A percentile compares a stretch with the other conserved stretches of the same genome.
Evolutionary conservation across 2,113 vertebrate genomes (phyloP).

Genomic region (Poeciliopsis turrubarensis): DNA sequence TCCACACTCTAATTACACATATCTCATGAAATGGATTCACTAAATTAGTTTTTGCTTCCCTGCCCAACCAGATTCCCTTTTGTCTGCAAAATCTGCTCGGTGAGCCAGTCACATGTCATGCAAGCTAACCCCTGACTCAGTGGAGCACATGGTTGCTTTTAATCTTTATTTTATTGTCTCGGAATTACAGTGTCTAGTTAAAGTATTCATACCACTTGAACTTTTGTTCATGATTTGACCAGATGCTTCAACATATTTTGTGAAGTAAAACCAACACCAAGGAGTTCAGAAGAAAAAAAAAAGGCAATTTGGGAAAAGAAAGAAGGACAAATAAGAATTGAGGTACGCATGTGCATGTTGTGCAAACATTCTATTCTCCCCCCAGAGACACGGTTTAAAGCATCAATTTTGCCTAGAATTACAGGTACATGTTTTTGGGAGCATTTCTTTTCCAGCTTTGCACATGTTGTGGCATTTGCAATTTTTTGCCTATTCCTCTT

Average conservation of each 20-base stretch:
- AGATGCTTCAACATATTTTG: neutral
- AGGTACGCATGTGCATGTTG: neutral
- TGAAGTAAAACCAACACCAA: neutral
- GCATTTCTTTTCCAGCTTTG: neutral
- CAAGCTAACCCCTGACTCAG: constrained; percentile 18
- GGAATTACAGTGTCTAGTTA: constrained; percentile 11
- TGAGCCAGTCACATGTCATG: constrained; percentile 17
- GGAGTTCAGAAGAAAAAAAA: neutral
- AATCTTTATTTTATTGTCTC: constrained; percentile 35
- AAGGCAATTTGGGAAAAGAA: neutral
- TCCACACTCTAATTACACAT: constrained; percentile 62
- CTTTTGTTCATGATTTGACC: neutral
- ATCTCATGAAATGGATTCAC: constrained; percentile 46
- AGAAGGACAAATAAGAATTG: no score
- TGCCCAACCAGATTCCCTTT: constrained; percentile 36
- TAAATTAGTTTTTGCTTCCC: constrained; percentile 58
- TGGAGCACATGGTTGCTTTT: constrained; percentile 23
- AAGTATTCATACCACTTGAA: neutral
- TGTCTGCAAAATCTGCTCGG: constrained; percentile 36
- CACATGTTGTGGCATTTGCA: neutral
- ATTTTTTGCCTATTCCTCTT: neutral
- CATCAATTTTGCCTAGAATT: neutral
- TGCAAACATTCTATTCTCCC: neutral
- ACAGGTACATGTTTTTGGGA: neutral
- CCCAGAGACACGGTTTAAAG: neutral